phyloP scores from a whole-genome alignment of 2,797 vertebrate genomes.

The Mus spretus region DNA sequence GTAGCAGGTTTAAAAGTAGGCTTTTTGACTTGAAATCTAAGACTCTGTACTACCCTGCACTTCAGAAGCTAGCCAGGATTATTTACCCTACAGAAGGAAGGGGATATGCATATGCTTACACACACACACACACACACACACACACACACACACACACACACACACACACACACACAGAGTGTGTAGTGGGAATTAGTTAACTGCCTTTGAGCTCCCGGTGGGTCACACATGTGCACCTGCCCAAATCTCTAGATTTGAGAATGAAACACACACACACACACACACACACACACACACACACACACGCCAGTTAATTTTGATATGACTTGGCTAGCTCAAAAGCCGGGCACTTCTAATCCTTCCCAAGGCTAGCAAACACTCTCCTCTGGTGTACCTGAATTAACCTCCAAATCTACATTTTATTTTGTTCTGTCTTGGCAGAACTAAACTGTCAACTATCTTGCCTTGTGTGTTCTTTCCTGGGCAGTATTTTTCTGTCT shows the following conservation, averaged over 20 bases:
- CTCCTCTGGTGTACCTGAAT: not conserved
- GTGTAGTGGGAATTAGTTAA: too few species aligned
- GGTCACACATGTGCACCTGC: too few species aligned
- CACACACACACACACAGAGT: not conserved
- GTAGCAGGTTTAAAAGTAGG: not conserved
- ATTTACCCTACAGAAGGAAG: not conserved
- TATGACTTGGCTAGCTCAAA: not conserved
- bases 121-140: not conserved
- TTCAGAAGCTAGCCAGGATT: not conserved
- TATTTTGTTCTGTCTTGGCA: not conserved
- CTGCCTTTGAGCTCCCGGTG: too few species aligned
- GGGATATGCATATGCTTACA: not conserved
- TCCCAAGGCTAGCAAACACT: not conserved
- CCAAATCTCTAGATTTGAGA: too few species aligned
- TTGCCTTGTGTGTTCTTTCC: not conserved
- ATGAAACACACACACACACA: not conserved
- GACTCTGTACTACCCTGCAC: not conserved
- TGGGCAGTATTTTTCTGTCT: not conserved
- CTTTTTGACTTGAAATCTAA: not conserved
- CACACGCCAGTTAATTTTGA: not conserved
- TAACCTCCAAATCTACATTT: not conserved
- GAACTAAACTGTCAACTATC: not conserved
- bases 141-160: not conserved
- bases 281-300: too few species aligned
- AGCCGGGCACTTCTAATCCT: not conserved